Base-by-base conservation (phyloP, 2,113 vertebrate genomes). In the Maccullochella peelii region DNA sequence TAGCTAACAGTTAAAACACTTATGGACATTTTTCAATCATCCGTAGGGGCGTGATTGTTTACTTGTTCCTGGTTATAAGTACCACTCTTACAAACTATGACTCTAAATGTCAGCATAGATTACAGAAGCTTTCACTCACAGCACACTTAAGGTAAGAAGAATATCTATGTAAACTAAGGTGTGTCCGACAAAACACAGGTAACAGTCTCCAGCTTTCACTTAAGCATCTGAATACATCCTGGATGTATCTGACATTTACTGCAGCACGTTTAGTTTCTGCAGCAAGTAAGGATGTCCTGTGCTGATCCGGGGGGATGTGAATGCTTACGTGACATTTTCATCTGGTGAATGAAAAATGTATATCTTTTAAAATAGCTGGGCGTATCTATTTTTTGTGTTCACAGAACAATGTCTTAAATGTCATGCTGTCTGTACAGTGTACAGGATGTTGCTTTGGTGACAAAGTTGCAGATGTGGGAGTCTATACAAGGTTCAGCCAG, bases 121-220 rank as follows among this genome's bases (percentile, higher is more conserved):
- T 10, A 54, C 47, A 68, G 3, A 14, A 55, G 59, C 44, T 77
- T 76, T 73, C 40, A 16, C 33, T 67, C 11, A 6, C 27, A 59
- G 30, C 27, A 54, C 3, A 11, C 10, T 25, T 42, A 25, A 55
- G 47, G 6, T 7, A 4, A 58, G n/a, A 2, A 47, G 50, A 61
- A n/a, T n/a, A 21, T 52, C 12, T 38, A 25, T 66, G 54, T 73
- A 59, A 68, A 81, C 65, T 67, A 62, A 86, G 82, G 79, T 54
- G 79, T 81, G 70, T 59, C 63, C 10, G 25, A 23, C 3, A 52
- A 52, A 18, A 44, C 5, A 58, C 7, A 67, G 14, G 12, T 36
- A 69, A 59, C 30, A 68, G 40, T 79, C 25, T 73, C 8, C 40
- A 18, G 30, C 27, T 72, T 44, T 62, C 10, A 30, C 27, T 62